These are phyloP conservation scores for Brenthis ino DNA, from an alignment of 2,888 invertebrate species.

Conservation along the genomic window DNA sequence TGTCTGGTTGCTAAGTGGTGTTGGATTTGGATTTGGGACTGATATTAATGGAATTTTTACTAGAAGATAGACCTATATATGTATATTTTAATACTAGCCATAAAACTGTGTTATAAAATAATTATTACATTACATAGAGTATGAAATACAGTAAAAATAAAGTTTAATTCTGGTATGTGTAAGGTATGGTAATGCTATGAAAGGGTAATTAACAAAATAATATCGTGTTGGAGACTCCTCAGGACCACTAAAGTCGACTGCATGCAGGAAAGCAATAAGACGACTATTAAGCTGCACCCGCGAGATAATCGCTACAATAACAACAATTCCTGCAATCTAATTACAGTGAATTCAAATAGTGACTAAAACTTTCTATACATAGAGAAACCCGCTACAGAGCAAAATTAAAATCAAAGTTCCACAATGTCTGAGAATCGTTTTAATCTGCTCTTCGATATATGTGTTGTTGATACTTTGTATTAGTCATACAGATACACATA, in stretches of 20 bases:
- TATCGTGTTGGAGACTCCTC: slow-evolving; percentile 45
- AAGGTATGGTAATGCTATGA: slow-evolving; percentile 40
- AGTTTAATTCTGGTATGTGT: not conserved
- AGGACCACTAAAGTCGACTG: slow-evolving; percentile 44
- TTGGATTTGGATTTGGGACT: no score
- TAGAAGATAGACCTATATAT: no score
- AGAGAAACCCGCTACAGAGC: slow-evolving; percentile 11
- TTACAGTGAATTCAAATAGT: slow-evolving; percentile 53
- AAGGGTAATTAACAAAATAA: slow-evolving; percentile 49
- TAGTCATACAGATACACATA: no score
- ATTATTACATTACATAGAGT: not conserved
- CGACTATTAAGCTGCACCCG: slow-evolving; percentile 55
- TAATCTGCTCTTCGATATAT: not conserved
- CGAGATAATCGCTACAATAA: slow-evolving; percentile 63
- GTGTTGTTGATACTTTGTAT: no score
- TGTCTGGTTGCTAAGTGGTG: no score
- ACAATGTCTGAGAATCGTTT: not conserved
- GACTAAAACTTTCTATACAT: slow-evolving; percentile 28
- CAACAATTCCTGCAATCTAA: slow-evolving; percentile 69
- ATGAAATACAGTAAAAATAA: slow-evolving; percentile 1
- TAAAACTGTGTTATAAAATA: not conserved
- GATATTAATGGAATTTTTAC: no score
- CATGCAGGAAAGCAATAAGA: slow-evolving; percentile 56
- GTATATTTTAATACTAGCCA: no score
- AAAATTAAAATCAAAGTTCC: slow-evolving; percentile 7